Percentiles rank a stretch among this genome's conserved stretches.
These are phyloP conservation scores for Apis dorsata DNA, from an alignment of 1,140 invertebrate species.

Conservation along the genomic window DNA sequence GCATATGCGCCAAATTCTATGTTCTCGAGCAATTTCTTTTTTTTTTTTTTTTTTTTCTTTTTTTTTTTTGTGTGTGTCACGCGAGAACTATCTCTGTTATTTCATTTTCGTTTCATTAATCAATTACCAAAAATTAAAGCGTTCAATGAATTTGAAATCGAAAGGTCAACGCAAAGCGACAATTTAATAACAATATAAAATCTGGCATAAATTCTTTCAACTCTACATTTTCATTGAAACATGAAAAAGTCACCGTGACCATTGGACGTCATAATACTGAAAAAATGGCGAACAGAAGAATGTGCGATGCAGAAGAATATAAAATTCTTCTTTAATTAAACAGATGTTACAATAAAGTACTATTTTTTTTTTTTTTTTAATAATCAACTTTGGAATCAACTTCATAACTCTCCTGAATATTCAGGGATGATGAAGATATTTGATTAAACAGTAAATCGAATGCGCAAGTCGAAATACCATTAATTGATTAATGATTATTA, in stretches of 20 bases:
- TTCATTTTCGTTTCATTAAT: too few species aligned
- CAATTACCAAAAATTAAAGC: too few species aligned
- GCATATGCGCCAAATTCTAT: not conserved
- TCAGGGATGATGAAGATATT: not conserved
- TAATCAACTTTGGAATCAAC: too few species aligned
- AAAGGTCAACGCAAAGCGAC: not conserved
- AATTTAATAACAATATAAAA: not conserved
- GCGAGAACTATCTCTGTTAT: not conserved
- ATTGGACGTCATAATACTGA: not conserved
- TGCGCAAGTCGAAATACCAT: not conserved
- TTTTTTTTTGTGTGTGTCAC: too few species aligned
- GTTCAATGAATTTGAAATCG: too few species aligned
- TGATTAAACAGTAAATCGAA: not conserved
- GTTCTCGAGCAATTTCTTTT: not conserved
- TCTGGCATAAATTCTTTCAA: not conserved
- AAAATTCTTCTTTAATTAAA: too few species aligned
- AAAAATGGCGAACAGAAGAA: not conserved
- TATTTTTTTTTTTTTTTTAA: too few species aligned
- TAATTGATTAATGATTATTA: not conserved
- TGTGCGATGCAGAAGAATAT: too few species aligned
- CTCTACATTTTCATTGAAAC: not conserved
- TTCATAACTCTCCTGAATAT: not conserved
- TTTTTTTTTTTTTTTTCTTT: too few species aligned
- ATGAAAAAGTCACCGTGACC: not conserved
- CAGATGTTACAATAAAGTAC: too few species aligned